Evolutionary conservation across 2,888 invertebrate genomes (phyloP).

Genomic region (Azorinus chamasolen): DNA sequence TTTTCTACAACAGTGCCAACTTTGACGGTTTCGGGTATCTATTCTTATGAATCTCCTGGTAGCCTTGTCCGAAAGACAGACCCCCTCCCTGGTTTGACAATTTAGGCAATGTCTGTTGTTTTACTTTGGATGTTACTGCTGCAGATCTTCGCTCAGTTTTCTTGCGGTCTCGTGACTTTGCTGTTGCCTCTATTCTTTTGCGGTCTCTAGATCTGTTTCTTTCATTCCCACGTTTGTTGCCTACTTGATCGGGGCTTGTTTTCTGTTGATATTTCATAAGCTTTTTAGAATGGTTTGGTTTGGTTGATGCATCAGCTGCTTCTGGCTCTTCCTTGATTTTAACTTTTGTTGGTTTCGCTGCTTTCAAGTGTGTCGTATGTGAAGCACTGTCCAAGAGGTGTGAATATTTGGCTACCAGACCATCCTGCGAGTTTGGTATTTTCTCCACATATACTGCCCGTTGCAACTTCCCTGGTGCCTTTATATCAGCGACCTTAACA

Average conservation of each 20-base stretch:
- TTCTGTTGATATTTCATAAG: background rate
- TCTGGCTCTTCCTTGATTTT: background rate
- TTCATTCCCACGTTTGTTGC: background rate
- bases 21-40: constrained; percentile 25
- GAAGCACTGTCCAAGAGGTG: background rate
- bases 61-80: constrained; percentile 41
- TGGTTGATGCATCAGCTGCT: background rate
- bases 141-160: background rate
- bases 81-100: constrained; percentile 11
- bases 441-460: constrained; percentile 52
- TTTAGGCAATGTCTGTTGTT: constrained; percentile 26
- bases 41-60: constrained; percentile 46
- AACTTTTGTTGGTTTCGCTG: too few relatives aligned
- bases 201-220: background rate
- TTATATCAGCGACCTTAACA: constrained; percentile 27
- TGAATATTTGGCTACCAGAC: background rate
- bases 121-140: background rate
- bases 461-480: constrained; percentile 11
- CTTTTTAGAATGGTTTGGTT: background rate
- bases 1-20: constrained; percentile 31
- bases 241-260: background rate
- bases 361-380: background rate
- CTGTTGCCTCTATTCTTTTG: too few relatives aligned
- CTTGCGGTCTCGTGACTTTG: background rate
- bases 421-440: background rate